phyloP scores from a whole-genome alignment of 92 coral and sea anemone genomes.

The Zoanthus sociatus region DNA sequence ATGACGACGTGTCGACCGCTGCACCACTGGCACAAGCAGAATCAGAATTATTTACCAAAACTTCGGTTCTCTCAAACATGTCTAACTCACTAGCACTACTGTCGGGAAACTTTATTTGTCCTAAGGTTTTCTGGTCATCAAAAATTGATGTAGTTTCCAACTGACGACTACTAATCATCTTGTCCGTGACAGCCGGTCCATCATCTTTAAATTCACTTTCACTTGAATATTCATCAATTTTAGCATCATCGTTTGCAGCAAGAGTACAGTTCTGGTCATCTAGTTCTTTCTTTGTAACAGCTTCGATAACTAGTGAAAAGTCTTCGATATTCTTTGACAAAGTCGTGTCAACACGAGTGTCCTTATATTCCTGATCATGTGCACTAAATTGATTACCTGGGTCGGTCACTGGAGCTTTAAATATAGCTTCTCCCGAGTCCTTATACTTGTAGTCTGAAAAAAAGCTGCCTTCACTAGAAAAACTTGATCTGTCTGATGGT shows the following conservation, averaged over 20 bases:
- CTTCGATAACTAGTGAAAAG: not conserved
- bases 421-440: not conserved
- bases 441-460: constrained; percentile 23
- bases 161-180: not conserved
- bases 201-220: not conserved
- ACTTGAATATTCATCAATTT: not conserved
- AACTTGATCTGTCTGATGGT: constrained; percentile 39
- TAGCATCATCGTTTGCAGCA: not conserved
- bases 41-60: constrained; percentile 9
- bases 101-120: not conserved
- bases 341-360: not conserved
- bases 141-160: not conserved
- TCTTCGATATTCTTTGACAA: not conserved
- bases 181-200: not conserved
- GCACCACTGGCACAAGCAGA: constrained; percentile 8
- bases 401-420: not conserved
- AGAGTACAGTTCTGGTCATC: not conserved
- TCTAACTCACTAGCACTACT: constrained; percentile 37
- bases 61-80: constrained; percentile 39
- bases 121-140: not conserved
- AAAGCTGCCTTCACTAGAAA: constrained; percentile 45
- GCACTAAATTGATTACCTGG: not conserved
- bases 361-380: not conserved
- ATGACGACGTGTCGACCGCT: constrained; percentile 17
- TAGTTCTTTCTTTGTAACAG: not conserved